Evolutionary conservation across 2,797 vertebrate species (phyloP), one percentile per base, ranked within the genome.

Genomic region (Danio albolineatus): DNA sequence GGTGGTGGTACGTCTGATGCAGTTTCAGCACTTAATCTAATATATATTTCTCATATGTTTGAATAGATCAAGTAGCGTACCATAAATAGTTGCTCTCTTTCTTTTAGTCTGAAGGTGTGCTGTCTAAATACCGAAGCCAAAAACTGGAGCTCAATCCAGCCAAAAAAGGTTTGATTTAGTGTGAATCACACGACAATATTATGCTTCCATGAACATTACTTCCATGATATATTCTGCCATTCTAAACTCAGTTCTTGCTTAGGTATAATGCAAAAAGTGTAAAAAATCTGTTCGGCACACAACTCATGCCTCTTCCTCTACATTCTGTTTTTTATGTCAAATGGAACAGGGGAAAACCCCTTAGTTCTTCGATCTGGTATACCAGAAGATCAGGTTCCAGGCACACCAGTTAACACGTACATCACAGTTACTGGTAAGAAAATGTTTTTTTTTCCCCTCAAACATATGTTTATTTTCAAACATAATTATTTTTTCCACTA

Each of bases 351-450:
- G 0, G 82, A 79, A 7, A 95, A 98, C 85, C 61, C 80, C 7
- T 86, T 89, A 87, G 19, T 14, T 0, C 0, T 98, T 7, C 89
- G 16, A 7, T 86, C 90, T 0, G 16, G 76, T 0, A 86, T 93
- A 53, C 76, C 93, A 10, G 83, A 48, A 0, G 91, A 94, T 44
- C 85, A 93, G 3, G 91, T 95, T 74, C 97, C 95, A 41, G 87
- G 90, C 76, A 92, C 95, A 0, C 93, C 95, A 1, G 85, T 91
- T 0, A 91, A 90, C 79, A 96, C 95, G 21, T 90, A 78, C 51
- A 93, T 98, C 83, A 92, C 89, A 65, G 85, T 97, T 46, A 94
- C 94, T 88, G 97, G 96, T 96, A 89, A 92, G 49, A 2, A 36
- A 21, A 21, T 54, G 44, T 0, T 17, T 7, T 2, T 4, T 7